A percentile compares a stretch with the other conserved stretches of the same genome.
Evolutionary conservation across 2,888 invertebrate species (phyloP).

Genomic region (Formica aserva): DNA sequence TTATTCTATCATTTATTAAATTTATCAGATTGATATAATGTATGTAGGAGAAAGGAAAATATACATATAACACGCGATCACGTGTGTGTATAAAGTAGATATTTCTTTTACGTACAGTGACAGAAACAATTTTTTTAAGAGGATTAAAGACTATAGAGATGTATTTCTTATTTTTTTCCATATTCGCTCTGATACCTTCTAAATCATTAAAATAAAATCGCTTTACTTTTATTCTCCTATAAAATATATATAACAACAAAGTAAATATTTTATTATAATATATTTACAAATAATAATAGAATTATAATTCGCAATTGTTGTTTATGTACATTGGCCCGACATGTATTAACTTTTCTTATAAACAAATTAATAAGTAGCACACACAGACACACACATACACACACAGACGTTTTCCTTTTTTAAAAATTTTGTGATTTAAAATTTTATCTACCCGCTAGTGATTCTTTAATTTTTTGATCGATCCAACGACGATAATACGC

Average conservation of each 20-base stretch:
- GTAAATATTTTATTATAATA: neutral
- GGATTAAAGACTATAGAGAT: neutral
- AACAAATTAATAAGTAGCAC: neutral
- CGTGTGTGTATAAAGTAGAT: neutral
- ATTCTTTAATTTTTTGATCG: constrained; percentile 87
- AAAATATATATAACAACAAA: neutral
- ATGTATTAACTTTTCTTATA: neutral
- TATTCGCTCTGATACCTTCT: neutral
- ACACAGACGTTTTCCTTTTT: no score
- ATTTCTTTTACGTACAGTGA: neutral
- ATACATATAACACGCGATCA: no score
- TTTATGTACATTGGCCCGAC: neutral
- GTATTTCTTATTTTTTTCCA: neutral
- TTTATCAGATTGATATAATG: no score
- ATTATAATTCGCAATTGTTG: neutral
- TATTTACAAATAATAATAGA: neutral
- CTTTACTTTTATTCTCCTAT: neutral
- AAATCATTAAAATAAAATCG: neutral
- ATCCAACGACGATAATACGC: constrained; percentile 90
- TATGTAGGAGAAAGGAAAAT: no score
- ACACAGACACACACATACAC: neutral
- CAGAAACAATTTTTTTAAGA: neutral
- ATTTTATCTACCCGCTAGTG: constrained; percentile 77
- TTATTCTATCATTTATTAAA: no score
- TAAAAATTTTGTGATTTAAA: neutral